Base-by-base conservation (phyloP, 2,888 invertebrate species). In the Limnephilus rhombicus region DNA sequence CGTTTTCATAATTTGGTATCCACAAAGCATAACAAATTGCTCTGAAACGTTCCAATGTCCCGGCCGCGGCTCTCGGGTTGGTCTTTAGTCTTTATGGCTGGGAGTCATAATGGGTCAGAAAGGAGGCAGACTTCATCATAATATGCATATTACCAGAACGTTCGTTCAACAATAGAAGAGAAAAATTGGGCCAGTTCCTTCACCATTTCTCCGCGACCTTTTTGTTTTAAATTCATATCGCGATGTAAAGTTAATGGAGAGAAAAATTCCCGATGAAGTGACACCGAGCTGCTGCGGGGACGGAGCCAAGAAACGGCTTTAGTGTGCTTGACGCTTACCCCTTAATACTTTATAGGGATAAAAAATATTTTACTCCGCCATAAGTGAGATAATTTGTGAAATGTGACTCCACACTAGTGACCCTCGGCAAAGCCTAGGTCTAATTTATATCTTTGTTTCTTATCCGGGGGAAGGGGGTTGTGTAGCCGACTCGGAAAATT, bases 181-280 rank as follows among this genome's bases (percentile, higher is more conserved):
- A 85, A 85, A 85, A 90, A 90, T 90, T 85, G 41, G 68, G 24
- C 91, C 68, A 45, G 37, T 87, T 41, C 53, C 53, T 68, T 37
- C 49, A 15, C 34, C 87, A 53, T 80, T 86, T 80, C 80, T 87
- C 41, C 37, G 11, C 13, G 86, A 80, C 91, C 88, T 83, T 89
- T 89, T 91, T 89, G 88, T 53, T 45, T 82, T 88, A 89, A 91
- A 91, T 91, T 91, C 91, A 91, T 91, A 91, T 88, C 91, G 88
- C 49, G 88, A 89, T 91, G 91, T 91, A 88, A 91, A 88, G 80
- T 91, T 91, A 91, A 91, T 91, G 91, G 88, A 91, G 88, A 49
- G 49, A 87, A 89, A 91, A 91, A 91, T 91, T 91, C 88, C 24
- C 81, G 88, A 91, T 83, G 91, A 91, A 91, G 88, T 83, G 91